Evolutionary conservation across 2,888 invertebrate species (phyloP), one percentile per base, ranked within the genome.

Genomic region (Amblyjoppa fuscipennis): DNA sequence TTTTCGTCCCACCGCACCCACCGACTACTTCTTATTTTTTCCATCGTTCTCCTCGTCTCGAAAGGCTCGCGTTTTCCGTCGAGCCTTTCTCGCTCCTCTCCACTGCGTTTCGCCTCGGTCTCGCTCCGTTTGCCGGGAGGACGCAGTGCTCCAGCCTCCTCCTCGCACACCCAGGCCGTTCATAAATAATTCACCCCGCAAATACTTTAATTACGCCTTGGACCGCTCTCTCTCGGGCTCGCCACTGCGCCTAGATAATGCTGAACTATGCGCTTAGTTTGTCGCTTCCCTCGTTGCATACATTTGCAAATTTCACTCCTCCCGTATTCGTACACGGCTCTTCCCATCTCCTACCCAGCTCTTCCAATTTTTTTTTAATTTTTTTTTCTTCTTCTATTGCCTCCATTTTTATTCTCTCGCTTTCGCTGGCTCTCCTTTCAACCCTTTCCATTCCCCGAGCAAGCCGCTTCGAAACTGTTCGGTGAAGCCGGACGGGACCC

Each of bases 131-230:
- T 49, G 51, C 61, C 77, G 45, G 20, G 34, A 41, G 68, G 59
- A 16, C 77, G 5, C n/a, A 25, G 59, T 73, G 34, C 73, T 81
- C 79, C 73, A 38, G 34, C 53, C 41, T 77, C 61, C 84, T 31
- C 81, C 81, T 73, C 61, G 64, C 80, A 78, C 77, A 68, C 51
- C 56, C 59, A 73, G 59, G 69, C 64, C 87, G 79, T 90, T 90
- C 91, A 90, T 91, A 90, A 92, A 89, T 91, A 91, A 91, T 92
- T 91, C 91, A 90, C 74, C 83, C 83, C 78, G 87, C 89, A 90
- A 91, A 92, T 90, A 91, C 90, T 92, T 91, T 91, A 91, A 92
- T 92, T 92, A 89, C 88, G 79, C 80, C 71, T 74, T 70, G 51
- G 81, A 75, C 77, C 75, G 45, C 78, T 83, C 71, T 74, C 11